A percentile compares a stretch with the other conserved stretches of the same genome.
These are phyloP conservation scores for Dynastes grantii DNA, from an alignment of 2,888 invertebrate species.

Conservation along the genomic window DNA sequence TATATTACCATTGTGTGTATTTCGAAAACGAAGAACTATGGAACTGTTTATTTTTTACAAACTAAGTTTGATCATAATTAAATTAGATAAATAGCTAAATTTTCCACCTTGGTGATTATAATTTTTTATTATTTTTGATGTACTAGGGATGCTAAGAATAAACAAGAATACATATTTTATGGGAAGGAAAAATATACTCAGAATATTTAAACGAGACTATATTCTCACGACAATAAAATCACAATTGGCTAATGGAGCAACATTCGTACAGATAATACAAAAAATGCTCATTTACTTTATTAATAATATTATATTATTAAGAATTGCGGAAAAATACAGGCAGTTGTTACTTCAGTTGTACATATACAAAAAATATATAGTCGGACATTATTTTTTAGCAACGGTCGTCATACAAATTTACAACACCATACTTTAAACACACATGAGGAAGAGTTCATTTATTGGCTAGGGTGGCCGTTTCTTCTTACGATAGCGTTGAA, in stretches of 20 bases:
- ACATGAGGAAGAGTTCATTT: constrained; percentile 30
- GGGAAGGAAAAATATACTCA: constrained; percentile 28
- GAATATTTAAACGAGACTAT: constrained; percentile 20
- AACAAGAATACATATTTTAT: neutral
- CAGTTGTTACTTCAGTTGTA: constrained; percentile 39
- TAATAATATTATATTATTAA: constrained; percentile 47
- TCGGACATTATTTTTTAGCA: constrained; percentile 40
- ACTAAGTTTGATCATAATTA: too few species aligned
- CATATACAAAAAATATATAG: constrained; percentile 46
- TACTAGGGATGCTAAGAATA: neutral
- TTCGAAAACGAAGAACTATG: too few species aligned
- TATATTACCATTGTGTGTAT: too few species aligned
- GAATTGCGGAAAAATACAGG: constrained; percentile 48
- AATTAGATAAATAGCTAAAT: too few species aligned
- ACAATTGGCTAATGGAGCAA: constrained; percentile 39
- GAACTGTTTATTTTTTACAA: too few species aligned
- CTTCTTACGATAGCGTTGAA: constrained; percentile 67
- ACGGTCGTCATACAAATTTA: constrained; percentile 50
- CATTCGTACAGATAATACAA: constrained; percentile 38
- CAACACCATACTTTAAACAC: constrained; percentile 34
- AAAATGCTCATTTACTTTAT: constrained; percentile 39
- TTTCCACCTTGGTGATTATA: neutral
- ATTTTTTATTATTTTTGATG: neutral
- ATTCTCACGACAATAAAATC: constrained; percentile 34
- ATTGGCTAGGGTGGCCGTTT: constrained; percentile 57